Evolutionary conservation across 1,140 invertebrate genomes (phyloP).

Genomic region (Heterodera carotae): DNA sequence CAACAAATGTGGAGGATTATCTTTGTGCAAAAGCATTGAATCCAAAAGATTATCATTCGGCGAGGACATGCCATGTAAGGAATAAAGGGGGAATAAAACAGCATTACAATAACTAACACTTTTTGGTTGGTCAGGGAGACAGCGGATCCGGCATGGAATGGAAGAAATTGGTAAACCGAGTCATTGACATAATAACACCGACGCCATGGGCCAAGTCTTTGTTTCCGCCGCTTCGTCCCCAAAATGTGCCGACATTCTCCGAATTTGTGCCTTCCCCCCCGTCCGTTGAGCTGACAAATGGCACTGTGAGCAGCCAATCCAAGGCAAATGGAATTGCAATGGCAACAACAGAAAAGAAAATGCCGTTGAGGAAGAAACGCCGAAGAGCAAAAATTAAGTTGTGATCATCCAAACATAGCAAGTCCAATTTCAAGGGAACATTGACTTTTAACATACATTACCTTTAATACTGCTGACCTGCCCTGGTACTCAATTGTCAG

Average conservation of each 20-base stretch:
- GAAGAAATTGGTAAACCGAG: no score
- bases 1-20: slow-evolving; percentile 42
- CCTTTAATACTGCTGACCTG: no score
- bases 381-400: background rate
- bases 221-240: background rate
- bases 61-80: slow-evolving; percentile 54
- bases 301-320: background rate
- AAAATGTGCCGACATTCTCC: background rate
- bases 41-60: slow-evolving; percentile 38
- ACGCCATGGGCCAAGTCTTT: background rate
- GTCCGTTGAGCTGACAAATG: background rate
- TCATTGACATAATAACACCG: background rate
- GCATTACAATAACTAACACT: background rate
- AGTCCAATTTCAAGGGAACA: no score
- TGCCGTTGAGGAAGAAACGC: background rate
- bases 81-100: slow-evolving; percentile 2
- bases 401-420: background rate
- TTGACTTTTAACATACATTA: no score
- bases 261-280: background rate
- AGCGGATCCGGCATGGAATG: slow-evolving; percentile 46
- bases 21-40: slow-evolving; percentile 51
- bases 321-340: background rate
- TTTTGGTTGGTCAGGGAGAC: slow-evolving; percentile 42
- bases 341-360: background rate
- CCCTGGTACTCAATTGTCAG: no score